Evolutionary conservation across 2,888 invertebrate species (phyloP), one percentile per base, ranked within the genome.

Genomic region (Diarsia mendica): DNA sequence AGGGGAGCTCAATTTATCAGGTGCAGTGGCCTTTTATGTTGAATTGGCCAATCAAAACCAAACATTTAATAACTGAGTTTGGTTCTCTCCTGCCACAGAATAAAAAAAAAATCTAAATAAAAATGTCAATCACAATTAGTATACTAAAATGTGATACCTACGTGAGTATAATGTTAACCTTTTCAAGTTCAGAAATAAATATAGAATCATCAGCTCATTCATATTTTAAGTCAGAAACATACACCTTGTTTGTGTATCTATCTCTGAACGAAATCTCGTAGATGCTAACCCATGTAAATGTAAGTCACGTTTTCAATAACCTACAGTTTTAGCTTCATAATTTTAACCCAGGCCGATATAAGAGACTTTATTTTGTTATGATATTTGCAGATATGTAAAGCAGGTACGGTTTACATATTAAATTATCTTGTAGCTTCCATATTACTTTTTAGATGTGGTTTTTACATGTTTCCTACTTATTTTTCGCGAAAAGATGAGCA

Each of bases 241-340:
- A 77, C 55, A 80, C 63, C 64, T 85, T 79, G 74, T 79, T 85
- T 79, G 75, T 79, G 72, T 28, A 39, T 20, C 13, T 89, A 87
- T 88, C 89, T 91, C 87, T 90, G 85, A 91, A 92, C 91, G 90
- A 93, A 94, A 93, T 93, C 92, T 93, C 89, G 92, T 93, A 93
- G 91, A 92, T 91, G 92, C 69, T 91, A 91, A 91, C 91, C 94
- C 91, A 94, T 95, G 95, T 95, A 95, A 95, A 96, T 96, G 96
- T 96, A 95, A 95, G 96, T 95, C 96, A 96, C 96, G 96, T 96
- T 95, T 96, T 96, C 96, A 96, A 96, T 96, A 96, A 96, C 95
- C 94, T 95, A 94, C 96, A 95, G 95, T 96, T 96, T 96, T 95
- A 95, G 95, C 95, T 95, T 96, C 96, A 96, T 96, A 96, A 96